phyloP scores from a whole-genome alignment of 2,888 invertebrate species.

The Aleiodes testaceus region DNA sequence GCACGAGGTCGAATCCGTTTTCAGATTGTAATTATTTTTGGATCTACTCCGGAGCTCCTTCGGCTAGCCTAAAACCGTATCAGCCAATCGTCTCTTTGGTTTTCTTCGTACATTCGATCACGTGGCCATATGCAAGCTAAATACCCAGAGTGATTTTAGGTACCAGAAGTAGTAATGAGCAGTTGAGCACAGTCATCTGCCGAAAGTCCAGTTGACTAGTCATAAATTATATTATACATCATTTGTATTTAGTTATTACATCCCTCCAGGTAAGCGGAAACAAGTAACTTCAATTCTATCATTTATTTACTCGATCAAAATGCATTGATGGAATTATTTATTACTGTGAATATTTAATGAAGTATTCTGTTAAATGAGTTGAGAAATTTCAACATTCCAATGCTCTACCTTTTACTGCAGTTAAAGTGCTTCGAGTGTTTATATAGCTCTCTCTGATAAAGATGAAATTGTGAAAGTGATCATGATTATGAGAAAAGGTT shows the following conservation, averaged over 20 bases:
- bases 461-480: slow-evolving; percentile 26
- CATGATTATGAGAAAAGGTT: slow-evolving; percentile 9
- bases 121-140: slow-evolving; percentile 48
- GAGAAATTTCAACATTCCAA: background rate
- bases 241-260: slow-evolving; percentile 49
- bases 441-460: background rate
- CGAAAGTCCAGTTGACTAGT: slow-evolving; percentile 76
- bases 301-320: background rate
- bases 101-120: slow-evolving; percentile 50
- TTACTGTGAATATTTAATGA: background rate
- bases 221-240: slow-evolving; percentile 59
- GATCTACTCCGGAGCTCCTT: slow-evolving; percentile 58
- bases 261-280: slow-evolving; percentile 41
- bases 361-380: background rate
- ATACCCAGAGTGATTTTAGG: slow-evolving; percentile 39
- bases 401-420: background rate
- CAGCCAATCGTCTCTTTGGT: slow-evolving; percentile 59
- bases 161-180: slow-evolving; percentile 51
- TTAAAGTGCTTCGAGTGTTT: slow-evolving; percentile 23
- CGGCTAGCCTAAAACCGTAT: slow-evolving; percentile 68
- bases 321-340: background rate
- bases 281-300: background rate
- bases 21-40: slow-evolving; percentile 70
- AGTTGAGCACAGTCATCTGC: slow-evolving; percentile 80
- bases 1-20: slow-evolving; percentile 65